phyloP scores from a whole-genome alignment of 1,140 invertebrate species.

The Steinernema khuongi region DNA sequence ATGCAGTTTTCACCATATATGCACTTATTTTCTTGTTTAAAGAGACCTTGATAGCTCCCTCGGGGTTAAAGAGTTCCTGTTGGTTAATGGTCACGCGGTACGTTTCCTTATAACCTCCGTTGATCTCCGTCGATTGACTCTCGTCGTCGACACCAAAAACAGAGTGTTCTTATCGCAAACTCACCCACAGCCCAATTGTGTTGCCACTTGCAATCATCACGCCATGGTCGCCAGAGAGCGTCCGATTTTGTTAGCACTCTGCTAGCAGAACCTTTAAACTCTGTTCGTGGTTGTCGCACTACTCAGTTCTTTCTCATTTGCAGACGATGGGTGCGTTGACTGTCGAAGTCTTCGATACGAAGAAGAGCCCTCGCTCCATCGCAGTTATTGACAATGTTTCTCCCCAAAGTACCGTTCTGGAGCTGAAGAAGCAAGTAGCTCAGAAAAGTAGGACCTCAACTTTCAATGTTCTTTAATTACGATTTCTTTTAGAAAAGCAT shows the following conservation, averaged over 20 bases:
- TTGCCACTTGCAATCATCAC: not conserved
- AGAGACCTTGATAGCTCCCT: too few relatives aligned
- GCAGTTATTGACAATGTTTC: constrained; percentile 27
- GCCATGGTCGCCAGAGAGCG: not conserved
- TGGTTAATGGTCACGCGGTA: too few relatives aligned
- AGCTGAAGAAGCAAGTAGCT: constrained; percentile 36
- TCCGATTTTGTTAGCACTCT: not conserved
- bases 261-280: not conserved
- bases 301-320: not conserved
- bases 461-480: constrained; percentile 23
- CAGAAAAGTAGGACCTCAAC: constrained; percentile 32
- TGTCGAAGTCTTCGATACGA: constrained; percentile 32
- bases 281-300: not conserved
- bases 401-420: constrained; percentile 32
- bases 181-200: not conserved
- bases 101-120: too few relatives aligned
- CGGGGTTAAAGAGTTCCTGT: too few relatives aligned
- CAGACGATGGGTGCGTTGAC: constrained; percentile 26
- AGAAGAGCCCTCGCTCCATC: constrained; percentile 24
- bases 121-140: not conserved
- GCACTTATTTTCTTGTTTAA: too few relatives aligned
- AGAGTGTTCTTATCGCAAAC: not conserved
- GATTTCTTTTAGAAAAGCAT: constrained; percentile 62
- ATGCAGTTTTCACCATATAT: too few relatives aligned
- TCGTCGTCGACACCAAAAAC: not conserved